phyloP scores from a whole-genome alignment of 2,797 vertebrate genomes.

The Phrynocephalus vlangalii region DNA sequence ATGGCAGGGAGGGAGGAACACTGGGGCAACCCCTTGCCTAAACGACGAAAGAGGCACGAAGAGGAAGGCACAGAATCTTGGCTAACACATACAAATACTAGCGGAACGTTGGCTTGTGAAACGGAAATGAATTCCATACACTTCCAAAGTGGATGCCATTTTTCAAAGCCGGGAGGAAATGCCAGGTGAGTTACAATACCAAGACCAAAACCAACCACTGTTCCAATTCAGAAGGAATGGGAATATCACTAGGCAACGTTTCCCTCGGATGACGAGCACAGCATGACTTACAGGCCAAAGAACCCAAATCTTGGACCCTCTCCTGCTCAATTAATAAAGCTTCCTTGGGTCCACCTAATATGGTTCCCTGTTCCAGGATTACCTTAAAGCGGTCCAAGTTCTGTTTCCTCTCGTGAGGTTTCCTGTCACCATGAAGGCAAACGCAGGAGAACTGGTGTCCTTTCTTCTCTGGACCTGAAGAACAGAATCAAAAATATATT shows the following conservation, averaged over 20 bases:
- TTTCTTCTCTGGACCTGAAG: constrained; percentile 91
- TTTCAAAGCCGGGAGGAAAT: background rate
- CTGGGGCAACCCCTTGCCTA: background rate
- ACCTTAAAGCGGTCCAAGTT: constrained; percentile 99
- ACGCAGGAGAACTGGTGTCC: constrained; percentile 95
- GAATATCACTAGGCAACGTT: background rate
- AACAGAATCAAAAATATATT: background rate
- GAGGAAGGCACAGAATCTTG: background rate
- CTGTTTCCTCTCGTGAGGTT: constrained; percentile 94
- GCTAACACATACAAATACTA: background rate
- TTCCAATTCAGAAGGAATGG: background rate
- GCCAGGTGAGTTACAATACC: background rate
- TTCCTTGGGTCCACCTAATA: background rate
- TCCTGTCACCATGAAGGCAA: constrained; percentile 96
- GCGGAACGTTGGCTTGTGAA: background rate
- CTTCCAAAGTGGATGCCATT: background rate
- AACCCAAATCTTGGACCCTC: background rate
- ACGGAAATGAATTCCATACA: background rate
- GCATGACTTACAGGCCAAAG: background rate
- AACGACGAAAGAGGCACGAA: background rate
- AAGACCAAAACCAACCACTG: background rate
- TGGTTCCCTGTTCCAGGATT: constrained; percentile 1
- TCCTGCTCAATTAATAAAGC: background rate
- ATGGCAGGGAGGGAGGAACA: background rate
- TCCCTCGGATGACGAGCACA: background rate